phyloP scores from a whole-genome alignment of 2,888 invertebrate species.

The Cosmopolites sordidus region DNA sequence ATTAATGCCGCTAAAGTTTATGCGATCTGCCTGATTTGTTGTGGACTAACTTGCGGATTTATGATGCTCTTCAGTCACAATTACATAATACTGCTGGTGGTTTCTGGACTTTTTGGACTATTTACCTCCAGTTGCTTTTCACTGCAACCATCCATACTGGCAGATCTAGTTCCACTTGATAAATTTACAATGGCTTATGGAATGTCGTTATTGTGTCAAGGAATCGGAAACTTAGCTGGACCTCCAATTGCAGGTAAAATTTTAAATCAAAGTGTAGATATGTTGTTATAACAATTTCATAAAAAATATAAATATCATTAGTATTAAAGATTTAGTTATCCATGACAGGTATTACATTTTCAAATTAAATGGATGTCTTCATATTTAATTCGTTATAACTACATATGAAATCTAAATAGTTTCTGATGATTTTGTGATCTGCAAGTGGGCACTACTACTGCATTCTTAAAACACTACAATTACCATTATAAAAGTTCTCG shows the following conservation, averaged over 20 bases:
- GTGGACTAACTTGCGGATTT: constrained; percentile 59
- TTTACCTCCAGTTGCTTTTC: constrained; percentile 90
- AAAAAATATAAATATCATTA: too few species aligned
- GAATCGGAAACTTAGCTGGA: constrained; percentile 86
- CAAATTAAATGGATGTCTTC: too few species aligned
- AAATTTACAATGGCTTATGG: constrained; percentile 92
- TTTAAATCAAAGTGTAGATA: too few species aligned
- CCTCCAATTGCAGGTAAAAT: constrained; percentile 92
- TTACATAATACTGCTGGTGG: constrained; percentile 43
- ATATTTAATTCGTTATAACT: too few species aligned
- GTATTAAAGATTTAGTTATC: too few species aligned
- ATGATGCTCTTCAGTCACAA: constrained; percentile 51
- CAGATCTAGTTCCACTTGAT: constrained; percentile 83
- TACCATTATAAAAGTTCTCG: too few species aligned
- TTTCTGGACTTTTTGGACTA: constrained; percentile 71
- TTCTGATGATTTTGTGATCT: too few species aligned
- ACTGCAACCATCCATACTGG: constrained; percentile 84
- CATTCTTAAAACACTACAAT: too few species aligned
- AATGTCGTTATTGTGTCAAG: constrained; percentile 81
- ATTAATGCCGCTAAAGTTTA: constrained; percentile 80
- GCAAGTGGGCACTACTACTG: too few species aligned
- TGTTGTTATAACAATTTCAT: too few species aligned
- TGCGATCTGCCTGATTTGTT: constrained; percentile 68
- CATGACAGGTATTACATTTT: too few species aligned
- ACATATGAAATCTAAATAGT: too few species aligned